Evolutionary conservation across 2,888 invertebrate species (phyloP), one percentile per base, ranked within the genome.

Genomic region (Plebejus argus): DNA sequence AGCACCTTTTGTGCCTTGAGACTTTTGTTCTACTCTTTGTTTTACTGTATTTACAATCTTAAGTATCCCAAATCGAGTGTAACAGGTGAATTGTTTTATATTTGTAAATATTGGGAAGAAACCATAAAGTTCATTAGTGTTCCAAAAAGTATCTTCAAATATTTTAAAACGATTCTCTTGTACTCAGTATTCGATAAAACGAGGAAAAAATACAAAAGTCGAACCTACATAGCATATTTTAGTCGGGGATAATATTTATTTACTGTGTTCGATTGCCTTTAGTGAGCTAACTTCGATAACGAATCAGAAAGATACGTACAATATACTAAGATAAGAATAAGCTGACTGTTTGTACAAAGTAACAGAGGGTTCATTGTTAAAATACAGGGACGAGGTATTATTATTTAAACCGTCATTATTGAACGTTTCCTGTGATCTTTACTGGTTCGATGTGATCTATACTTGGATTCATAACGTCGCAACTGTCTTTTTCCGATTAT

Each of bases 331-430:
- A 91, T 92, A 92, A 93, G 90, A 87, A 87, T 90, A 89, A 88
- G 86, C 88, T 92, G 90, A 91, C 91, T 92, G 90, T 93, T 92
- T 91, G 90, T 89, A 90, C 89, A 91, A 89, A 89, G 90, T 88
- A 89, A 93, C 91, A 92, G 89, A 89, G 87, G 86, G 85, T 82
- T 90, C 87, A 88, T 92, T 92, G 92, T 93, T 90, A 84, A 83
- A 83, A 84, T 84, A 85, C 78, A 89, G 90, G 90, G 89, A 89
- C 86, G 85, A 85, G 83, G 85, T 87, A 87, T 88, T 91, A 90
- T 90, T 92, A 90, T 90, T 91, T 87, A 86, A 87, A 86, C 86
- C 86, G 85, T 86, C 86, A 88, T 89, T 89, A 88, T 89, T 89
- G 85, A 86, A 88, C 88, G 86, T 90, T 92, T 91, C 89, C 89